Evolutionary conservation across 1,140 invertebrate species (phyloP), one percentile per base, ranked within the genome.

Genomic region (Harlomillsia oculata): DNA sequence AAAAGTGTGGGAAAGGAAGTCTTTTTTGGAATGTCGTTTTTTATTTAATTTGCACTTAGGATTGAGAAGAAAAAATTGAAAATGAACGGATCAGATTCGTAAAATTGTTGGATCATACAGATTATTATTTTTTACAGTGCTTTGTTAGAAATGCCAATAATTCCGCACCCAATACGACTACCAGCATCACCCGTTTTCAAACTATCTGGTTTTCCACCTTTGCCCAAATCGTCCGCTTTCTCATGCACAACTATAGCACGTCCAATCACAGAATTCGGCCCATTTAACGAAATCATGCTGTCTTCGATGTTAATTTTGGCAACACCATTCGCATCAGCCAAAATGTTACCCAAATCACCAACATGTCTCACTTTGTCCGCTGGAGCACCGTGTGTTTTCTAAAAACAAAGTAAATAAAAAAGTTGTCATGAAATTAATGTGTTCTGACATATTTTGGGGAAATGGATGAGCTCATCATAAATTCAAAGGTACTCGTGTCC

Each of bases 131-230:
- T n/a, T n/a, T n/a, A n/a, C n/a, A n/a, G n/a, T n/a, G n/a, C n/a
- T n/a, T 40, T 52, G 18, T 45, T 34, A 9, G 41, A 26, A 49
- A 50, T 26, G 20, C 59, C 70, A 28, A 80, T 74, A 6, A 75
- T 65, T 43, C 78, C 75, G 56, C 78, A 80, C 14, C 73, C 76
- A 2, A 78, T 52, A 18, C 73, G 60, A 14, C 65, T 59, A 3
- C 78, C 78, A 13, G 77, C 73, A 64, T 78, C 77, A 6, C 78
- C 78, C 14, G 74, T 78, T 48, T 65, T 70, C 16, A 71, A 43
- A 63, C 75, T 77, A 36, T 71, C 74, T n/a, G 66, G 51, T 53
- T 72, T 66, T 5, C 69, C 70, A 1, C 75, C 76, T 34, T 68
- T 56, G 13, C 78, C 78, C 3, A 77, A 67, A 66, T 80, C 78